Percentiles rank a stretch among this genome's conserved stretches.
phyloP scores from a whole-genome alignment of 2,888 invertebrate species.

The Oscheius onirici region DNA sequence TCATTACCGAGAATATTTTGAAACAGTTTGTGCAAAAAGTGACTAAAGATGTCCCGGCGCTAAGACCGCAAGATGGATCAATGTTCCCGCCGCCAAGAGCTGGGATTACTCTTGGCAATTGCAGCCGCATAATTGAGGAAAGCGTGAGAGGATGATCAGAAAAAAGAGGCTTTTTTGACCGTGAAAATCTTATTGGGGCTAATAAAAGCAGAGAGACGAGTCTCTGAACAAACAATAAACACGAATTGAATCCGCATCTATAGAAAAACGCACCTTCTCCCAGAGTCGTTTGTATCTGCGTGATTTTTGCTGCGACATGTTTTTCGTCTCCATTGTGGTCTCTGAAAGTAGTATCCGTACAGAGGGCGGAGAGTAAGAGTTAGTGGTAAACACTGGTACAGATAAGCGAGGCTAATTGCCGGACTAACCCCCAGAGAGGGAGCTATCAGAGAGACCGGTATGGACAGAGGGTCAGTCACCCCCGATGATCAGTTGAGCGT shows the following conservation, averaged over 20 bases:
- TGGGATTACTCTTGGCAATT: constrained; percentile 1
- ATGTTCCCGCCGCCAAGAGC: background rate
- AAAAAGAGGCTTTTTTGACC: too few species aligned
- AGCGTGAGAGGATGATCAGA: too few species aligned
- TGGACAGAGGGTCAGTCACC: background rate
- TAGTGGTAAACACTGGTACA: background rate
- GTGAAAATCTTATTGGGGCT: too few species aligned
- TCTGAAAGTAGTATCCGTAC: background rate
- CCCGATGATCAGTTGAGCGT: constrained; percentile 17
- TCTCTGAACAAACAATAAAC: too few species aligned
- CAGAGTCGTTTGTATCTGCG: background rate
- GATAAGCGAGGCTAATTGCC: constrained; percentile 4
- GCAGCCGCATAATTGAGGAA: background rate
- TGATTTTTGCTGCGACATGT: too few species aligned
- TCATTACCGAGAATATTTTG: too few species aligned
- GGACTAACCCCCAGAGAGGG: too few species aligned
- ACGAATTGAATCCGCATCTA: too few species aligned
- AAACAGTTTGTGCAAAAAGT: too few species aligned
- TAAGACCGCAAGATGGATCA: background rate
- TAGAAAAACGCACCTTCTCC: background rate
- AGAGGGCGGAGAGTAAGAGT: background rate
- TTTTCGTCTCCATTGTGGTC: background rate
- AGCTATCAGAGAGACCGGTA: constrained; percentile 3
- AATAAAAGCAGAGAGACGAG: too few species aligned
- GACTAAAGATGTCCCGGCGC: too few species aligned